These are phyloP conservation scores for Vanessa atalanta DNA, from an alignment of 1,140 invertebrate species.

Conservation along the genomic window DNA sequence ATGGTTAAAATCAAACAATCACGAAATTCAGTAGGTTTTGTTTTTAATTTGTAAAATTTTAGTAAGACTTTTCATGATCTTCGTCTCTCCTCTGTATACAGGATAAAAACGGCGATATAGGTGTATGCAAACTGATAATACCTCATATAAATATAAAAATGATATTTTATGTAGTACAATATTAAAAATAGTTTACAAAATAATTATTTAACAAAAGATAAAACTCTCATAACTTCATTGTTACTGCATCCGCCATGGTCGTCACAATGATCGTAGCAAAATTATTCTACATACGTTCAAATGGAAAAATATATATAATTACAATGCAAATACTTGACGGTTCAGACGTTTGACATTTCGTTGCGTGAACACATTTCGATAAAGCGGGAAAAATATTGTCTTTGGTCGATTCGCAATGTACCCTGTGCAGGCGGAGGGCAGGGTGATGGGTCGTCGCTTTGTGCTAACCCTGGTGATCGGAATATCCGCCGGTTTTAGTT, in stretches of 20 bases:
- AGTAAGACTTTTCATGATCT: no score
- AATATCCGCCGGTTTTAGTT: constrained; percentile 79
- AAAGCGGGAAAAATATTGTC: constrained; percentile 29
- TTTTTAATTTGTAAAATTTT: no score
- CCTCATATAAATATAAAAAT: background rate
- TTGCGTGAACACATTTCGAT: constrained; percentile 48
- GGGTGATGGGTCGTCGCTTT: constrained; percentile 78
- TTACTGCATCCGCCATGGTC: constrained; percentile 24
- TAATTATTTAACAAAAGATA: constrained; percentile 44
- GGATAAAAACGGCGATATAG: no score
- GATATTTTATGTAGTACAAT: background rate
- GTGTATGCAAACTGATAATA: background rate
- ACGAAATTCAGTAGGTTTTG: no score
- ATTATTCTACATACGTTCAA: constrained; percentile 17
- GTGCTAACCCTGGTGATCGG: constrained; percentile 79
- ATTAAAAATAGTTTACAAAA: constrained; percentile 27
- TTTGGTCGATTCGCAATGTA: constrained; percentile 46
- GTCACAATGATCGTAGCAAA: constrained; percentile 17
- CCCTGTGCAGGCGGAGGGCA: constrained; percentile 65
- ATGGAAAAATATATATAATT: constrained; percentile 22
- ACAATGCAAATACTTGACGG: constrained; percentile 24
- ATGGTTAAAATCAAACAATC: no score
- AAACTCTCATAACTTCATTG: constrained; percentile 51
- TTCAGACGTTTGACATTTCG: constrained; percentile 33
- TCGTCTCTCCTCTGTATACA: no score